Evolutionary conservation across 2,888 invertebrate species (phyloP), one percentile per base, ranked within the genome.

Genomic region (Cheilosia impressa): DNA sequence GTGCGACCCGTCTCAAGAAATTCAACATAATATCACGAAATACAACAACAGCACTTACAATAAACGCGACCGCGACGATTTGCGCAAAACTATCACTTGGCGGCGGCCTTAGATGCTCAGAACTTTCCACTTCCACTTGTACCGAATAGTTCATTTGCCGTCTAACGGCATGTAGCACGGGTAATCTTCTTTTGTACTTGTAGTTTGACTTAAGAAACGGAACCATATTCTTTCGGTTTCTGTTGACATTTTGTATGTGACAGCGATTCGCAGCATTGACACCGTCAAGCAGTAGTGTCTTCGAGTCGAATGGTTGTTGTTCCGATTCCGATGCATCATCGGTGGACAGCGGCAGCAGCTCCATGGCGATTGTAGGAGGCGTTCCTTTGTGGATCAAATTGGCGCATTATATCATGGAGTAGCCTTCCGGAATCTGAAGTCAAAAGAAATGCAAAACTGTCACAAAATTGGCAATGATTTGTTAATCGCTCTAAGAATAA

Each of bases 191-290:
- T 87, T 92, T 92, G 89, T 92, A 92, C 89, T 92, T 92, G 89
- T 91, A 92, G 88, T 92, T 92, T 85, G 91, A 91, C 89, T 91
- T 91, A 75, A 91, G 89, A 90, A 92, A 91, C 89, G 90, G 85
- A 52, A 72, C 72, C 72, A 71, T 72, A 47, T 81, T 81, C 81
- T 85, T 85, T 52, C 76, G 85, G 76, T 77, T 80, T 72, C 85
- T 53, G 55, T 72, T 81, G 66, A 57, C 77, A 63, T 85, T 66
- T 31, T 85, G 76, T 31, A 77, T 72, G 62, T 76, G 76, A 72
- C 43, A 77, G 22, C 85, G 85, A 62, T 76, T 77, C 17, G 71
- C 57, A 27, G 72, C 76, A 77, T 81, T 63, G 27, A 62, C 52
- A 13, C 72, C 68, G 47, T 58, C 66, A 22, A 76, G 52, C 17